phyloP scores from a whole-genome alignment of 2,797 vertebrate species.

The Phoxinus dragarum region DNA sequence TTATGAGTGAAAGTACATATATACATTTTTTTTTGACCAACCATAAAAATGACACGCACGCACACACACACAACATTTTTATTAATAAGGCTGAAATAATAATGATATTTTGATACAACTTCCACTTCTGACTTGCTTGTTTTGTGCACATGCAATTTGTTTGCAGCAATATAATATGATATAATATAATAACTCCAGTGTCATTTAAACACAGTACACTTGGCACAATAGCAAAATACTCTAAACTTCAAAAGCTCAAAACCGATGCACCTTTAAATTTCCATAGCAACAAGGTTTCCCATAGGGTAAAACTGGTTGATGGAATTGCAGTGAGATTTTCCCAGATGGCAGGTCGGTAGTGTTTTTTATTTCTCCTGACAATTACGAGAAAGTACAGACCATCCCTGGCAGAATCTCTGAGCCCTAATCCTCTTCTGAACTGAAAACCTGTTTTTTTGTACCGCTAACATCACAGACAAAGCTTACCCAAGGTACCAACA shows the following conservation, averaged over 20 bases:
- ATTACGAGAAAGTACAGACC: conserved; percentile 40
- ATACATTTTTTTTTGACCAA: background rate
- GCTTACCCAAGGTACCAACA: conserved; percentile 17
- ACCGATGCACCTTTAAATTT: conserved; percentile 21
- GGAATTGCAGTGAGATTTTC: conserved; percentile 24
- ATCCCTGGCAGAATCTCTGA: conserved; percentile 46
- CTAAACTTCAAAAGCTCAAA: conserved; percentile 1
- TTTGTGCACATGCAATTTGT: background rate
- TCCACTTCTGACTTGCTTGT: background rate
- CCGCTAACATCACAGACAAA: conserved; percentile 42
- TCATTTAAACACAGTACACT: background rate
- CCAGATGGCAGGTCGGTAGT: conserved; percentile 33
- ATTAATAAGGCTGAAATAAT: background rate
- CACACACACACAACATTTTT: no score
- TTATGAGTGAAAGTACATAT: background rate
- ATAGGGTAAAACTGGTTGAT: conserved; percentile 15
- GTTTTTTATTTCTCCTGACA: conserved; percentile 50
- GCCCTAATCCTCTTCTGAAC: conserved; percentile 41
- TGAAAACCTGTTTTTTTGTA: conserved; percentile 39
- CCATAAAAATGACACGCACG: background rate
- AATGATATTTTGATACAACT: background rate
- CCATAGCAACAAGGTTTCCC: conserved; percentile 36
- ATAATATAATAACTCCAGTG: background rate
- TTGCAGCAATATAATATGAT: background rate
- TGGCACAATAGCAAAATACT: background rate